These are phyloP conservation scores for Sphaerodactylus townsendi DNA, from an alignment of 2,113 vertebrate species.

Conservation along the genomic window DNA sequence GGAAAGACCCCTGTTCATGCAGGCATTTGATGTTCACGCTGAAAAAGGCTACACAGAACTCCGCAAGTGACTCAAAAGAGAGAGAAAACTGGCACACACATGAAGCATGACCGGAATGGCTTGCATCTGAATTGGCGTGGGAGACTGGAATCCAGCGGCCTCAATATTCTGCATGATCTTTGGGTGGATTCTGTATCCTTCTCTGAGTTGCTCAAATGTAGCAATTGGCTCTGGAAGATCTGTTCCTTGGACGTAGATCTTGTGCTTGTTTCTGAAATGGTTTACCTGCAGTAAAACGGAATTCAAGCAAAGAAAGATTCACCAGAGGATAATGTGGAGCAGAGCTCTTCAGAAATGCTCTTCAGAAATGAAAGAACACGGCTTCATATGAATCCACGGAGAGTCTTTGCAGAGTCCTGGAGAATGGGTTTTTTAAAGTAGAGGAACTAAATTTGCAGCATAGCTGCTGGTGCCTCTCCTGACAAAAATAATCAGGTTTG, in stretches of 20 bases:
- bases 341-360: too few species aligned
- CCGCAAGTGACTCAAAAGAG: fast-evolving
- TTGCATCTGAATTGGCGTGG: constrained; percentile 96
- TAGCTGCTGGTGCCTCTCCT: too few species aligned
- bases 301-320: neutral
- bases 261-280: constrained; percentile 82
- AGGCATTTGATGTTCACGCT: neutral
- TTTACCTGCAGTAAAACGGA: constrained; percentile 77
- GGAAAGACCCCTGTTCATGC: neutral
- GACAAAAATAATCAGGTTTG: too few species aligned
- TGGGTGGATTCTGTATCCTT: constrained; percentile 85
- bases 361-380: too few species aligned
- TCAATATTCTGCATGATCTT: constrained; percentile 85
- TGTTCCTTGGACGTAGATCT: constrained; percentile 87
- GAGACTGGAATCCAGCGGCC: constrained; percentile 81
- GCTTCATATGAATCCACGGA: too few species aligned
- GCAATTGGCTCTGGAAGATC: constrained; percentile 90
- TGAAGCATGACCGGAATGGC: constrained; percentile 94
- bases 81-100: constrained; percentile 66
- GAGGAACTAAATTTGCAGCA: too few species aligned
- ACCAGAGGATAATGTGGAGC: too few species aligned
- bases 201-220: constrained; percentile 87
- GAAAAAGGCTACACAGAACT: neutral
- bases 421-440: too few species aligned
- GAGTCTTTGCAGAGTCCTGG: too few species aligned